Evolutionary conservation across 2,113 vertebrate species (phyloP), one percentile per base, ranked within the genome.

Genomic region (Pampusana beccarii): DNA sequence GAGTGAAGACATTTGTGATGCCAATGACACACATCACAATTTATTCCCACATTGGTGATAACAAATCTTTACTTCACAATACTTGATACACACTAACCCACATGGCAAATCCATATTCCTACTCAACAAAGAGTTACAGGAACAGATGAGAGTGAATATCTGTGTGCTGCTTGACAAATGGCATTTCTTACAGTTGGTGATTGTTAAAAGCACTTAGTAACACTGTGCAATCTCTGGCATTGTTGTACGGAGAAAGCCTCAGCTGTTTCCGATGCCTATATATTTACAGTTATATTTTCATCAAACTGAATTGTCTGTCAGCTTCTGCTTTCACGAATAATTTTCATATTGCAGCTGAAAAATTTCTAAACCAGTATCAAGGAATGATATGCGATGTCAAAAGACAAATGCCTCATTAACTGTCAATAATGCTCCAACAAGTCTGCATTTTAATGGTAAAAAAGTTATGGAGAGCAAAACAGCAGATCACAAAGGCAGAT

Each of bases 211-310:
- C 50, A 24, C 31, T 86, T 70, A 58, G 23, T 80, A 92, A 21
- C 21, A 18, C 26, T 48, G 25, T 62, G 65, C 61, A 91, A 10
- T 94, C 73, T 89, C 61, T 88, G 56, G 26, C 34, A 71, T 69
- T 90, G 44, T 80, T 77, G n/a, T 42, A 44, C 9, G 9, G 16
- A 91, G 72, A 70, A 93, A 91, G 16, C 38, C 6, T 31, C 0
- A 3, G 13, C 80, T 93, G 33, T 77, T 92, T 73, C 16, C 26
- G 42, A 2, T 26, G 40, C 21, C 60, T 86, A 8, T n/a, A 2
- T 75, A 46, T 92, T 92, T 92, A 38, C 65, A 73, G 51, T 80
- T 83, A 26, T 57, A 51, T 92, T 92, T 92, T 93, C 77, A 51
- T 94, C 88, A 78, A 78, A 73, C 42, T 34, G 56, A 60, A 33